Evolutionary conservation across 2,113 vertebrate species (phyloP), one percentile per base, ranked within the genome.

Genomic region (Oceanites oceanicus): DNA sequence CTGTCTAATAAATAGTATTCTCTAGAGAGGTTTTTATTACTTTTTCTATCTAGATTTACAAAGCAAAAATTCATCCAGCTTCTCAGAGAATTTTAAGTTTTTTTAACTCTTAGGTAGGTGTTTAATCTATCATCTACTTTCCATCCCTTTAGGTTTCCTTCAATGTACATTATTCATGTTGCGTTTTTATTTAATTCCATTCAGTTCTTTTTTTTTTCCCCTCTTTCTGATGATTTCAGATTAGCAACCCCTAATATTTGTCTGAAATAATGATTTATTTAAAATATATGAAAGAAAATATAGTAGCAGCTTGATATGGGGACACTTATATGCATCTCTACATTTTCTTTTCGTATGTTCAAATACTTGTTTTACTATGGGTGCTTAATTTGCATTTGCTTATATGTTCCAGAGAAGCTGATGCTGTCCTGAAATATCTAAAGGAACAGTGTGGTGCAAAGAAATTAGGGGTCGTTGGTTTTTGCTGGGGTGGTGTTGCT

Each of bases 401-500:
- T 88, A 53, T 70, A 23, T 20, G 8, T 84, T 83, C 42, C 61
- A 99, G 99, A 91, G 98, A 99, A 96, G 87, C 97, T 7, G 97
- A 98, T 47, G 98, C 82, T 11, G 97, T 98, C 47, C 50, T 99
- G 87, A 98, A 82, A 88, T 98, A 97, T 73, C 97, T 99, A 87
- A 99, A 97, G 88, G 92, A 98, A 36, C 95, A 98, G 49, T 98
- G 98, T 58, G 94, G 97, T 8, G 96, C 88, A 65, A 98, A 97
- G 85, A 97, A 87, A 42, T 93, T 98, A 5, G 98, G 95, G 17
- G 76, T 96, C 0, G 85, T 98, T 85, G 98, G 97, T 36, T 99
- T 99, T 96, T 99, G 98, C 95, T 99, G 98, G 98, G 97, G 98
- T 47, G 98, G 98, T 34, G 21, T 94, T 29, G 98, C 97, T 27